Evolutionary conservation across 2,888 invertebrate genomes (phyloP).

Genomic region (Mactromeris polynyma): DNA sequence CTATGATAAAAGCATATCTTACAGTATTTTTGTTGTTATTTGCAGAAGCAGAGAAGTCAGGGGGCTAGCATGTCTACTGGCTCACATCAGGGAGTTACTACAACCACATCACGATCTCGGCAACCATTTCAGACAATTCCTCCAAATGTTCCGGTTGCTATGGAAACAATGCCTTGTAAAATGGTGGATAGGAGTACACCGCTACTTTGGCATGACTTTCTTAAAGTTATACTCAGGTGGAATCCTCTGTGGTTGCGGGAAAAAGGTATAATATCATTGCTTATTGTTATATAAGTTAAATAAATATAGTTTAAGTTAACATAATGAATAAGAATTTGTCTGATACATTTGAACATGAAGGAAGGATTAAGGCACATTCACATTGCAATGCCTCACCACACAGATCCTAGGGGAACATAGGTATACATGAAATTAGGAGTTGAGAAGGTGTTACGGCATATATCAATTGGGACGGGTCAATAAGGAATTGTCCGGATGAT

Average conservation of each 20-base stretch:
- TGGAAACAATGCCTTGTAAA: slow-evolving; percentile 35
- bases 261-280: slow-evolving; percentile 68
- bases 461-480: too few relatives aligned
- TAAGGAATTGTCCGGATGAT: too few relatives aligned
- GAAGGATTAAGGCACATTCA: too few relatives aligned
- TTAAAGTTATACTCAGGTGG: slow-evolving; percentile 74
- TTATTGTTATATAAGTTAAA: too few relatives aligned
- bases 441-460: too few relatives aligned
- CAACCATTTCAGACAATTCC: slow-evolving; percentile 38
- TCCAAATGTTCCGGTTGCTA: neutral
- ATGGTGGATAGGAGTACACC: slow-evolving; percentile 30
- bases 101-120: neutral
- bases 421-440: too few relatives aligned
- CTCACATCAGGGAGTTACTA: neutral
- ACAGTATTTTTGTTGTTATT: neutral
- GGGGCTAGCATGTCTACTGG: neutral
- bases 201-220: slow-evolving; percentile 60
- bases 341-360: too few relatives aligned
- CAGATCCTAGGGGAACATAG: too few relatives aligned
- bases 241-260: slow-evolving; percentile 75
- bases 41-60: slow-evolving; percentile 19
- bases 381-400: too few relatives aligned
- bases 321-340: too few relatives aligned
- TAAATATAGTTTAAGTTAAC: too few relatives aligned
- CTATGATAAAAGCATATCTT: too few relatives aligned